phyloP scores from a whole-genome alignment of 92 coral and sea anemone species.

The Virgularia gustaviana region DNA sequence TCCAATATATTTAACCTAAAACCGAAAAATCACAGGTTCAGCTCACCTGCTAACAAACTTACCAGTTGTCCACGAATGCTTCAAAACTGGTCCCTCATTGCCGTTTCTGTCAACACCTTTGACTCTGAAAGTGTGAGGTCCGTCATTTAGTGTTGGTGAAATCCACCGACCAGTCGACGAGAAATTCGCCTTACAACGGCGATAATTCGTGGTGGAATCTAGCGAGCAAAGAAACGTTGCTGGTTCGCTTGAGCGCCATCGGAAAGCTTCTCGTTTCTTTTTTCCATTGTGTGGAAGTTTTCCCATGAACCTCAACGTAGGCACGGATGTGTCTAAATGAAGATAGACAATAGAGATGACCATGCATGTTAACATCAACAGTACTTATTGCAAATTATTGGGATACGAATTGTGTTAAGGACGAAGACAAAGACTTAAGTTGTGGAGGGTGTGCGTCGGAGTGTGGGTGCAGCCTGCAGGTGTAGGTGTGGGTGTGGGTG shows the following conservation, averaged over 20 bases:
- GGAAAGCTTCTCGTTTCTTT: neutral
- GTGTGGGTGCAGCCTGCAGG: neutral
- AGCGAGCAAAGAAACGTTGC: slow-evolving; percentile 10
- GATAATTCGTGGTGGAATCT: slow-evolving; percentile 3
- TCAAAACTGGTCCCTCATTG: slow-evolving; percentile 29
- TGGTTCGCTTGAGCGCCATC: slow-evolving; percentile 10
- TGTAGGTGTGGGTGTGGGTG: neutral
- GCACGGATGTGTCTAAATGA: neutral
- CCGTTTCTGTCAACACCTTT: neutral
- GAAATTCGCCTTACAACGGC: neutral
- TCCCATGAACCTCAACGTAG: slow-evolving; percentile 12
- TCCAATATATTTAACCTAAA: no score
- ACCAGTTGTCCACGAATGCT: slow-evolving; percentile 9
- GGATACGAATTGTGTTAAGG: neutral
- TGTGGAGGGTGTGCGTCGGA: neutral
- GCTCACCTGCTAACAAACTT: no score
- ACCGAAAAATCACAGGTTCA: no score
- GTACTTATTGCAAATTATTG: no score
- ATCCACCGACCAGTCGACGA: neutral
- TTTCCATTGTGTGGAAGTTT: slow-evolving; percentile 7
- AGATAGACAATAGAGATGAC: no score
- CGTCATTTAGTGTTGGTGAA: neutral
- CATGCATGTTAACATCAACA: no score
- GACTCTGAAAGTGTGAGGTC: slow-evolving; percentile 20
- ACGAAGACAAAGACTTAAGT: neutral